These are phyloP conservation scores for Heliopora coerulea DNA, from an alignment of 92 coral and sea anemone genomes.

Conservation along the genomic window DNA sequence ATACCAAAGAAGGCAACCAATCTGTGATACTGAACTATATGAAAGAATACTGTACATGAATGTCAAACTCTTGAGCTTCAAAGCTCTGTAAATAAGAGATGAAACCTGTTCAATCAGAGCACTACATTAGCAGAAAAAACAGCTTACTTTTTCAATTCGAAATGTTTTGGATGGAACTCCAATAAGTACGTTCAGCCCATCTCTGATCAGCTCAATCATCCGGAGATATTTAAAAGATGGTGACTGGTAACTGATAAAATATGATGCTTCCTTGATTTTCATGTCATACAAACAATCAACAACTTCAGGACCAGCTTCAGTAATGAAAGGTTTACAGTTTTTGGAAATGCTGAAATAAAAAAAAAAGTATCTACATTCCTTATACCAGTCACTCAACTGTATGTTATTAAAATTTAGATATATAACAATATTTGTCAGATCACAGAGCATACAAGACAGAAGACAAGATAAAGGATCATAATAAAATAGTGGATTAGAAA, in stretches of 20 bases:
- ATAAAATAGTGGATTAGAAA: no score
- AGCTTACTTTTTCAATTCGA: constrained; percentile 63
- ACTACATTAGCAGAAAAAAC: no score
- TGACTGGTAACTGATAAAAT: constrained; percentile 50
- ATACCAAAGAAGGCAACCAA: no score
- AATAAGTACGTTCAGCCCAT: constrained; percentile 76
- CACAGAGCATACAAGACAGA: background rate
- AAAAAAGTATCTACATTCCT: background rate
- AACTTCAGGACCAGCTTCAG: constrained; percentile 87
- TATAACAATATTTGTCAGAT: no score
- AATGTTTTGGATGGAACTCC: constrained; percentile 92
- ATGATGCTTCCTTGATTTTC: constrained; percentile 72
- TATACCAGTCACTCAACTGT: no score
- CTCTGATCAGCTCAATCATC: constrained; percentile 58
- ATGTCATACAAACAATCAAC: constrained; percentile 75
- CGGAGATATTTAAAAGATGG: background rate
- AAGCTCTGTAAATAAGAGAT: no score
- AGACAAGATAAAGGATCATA: background rate
- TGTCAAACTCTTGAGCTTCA: no score
- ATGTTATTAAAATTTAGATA: no score
- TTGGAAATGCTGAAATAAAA: constrained; percentile 3
- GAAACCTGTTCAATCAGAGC: no score
- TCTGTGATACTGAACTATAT: no score
- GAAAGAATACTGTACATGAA: no score
- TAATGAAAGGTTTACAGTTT: constrained; percentile 58